A percentile compares a stretch with the other conserved stretches of the same genome.
phyloP scores from a whole-genome alignment of 1,140 invertebrate species.

The Diuraphis noxia region DNA sequence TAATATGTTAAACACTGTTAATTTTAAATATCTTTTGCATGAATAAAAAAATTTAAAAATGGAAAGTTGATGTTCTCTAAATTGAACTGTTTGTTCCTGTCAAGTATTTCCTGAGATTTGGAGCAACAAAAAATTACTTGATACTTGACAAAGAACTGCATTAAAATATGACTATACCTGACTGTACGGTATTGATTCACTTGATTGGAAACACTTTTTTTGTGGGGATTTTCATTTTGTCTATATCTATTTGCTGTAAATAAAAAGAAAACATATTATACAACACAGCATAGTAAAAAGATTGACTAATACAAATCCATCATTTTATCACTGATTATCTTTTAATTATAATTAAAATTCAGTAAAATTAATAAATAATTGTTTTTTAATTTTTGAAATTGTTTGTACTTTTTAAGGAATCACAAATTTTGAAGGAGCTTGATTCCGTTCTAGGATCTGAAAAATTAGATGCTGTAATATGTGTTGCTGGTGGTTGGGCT shows the following conservation, averaged over 20 bases:
- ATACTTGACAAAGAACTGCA: not conserved
- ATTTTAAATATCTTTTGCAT: not conserved
- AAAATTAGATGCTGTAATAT: slow-evolving; percentile 94
- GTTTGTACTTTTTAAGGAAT: slow-evolving; percentile 62
- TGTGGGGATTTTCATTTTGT: not conserved
- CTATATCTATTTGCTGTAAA: not conserved
- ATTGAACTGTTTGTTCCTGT: not conserved
- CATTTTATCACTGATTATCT: not conserved
- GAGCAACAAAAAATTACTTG: not conserved
- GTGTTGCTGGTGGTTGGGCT: slow-evolving; percentile 98
- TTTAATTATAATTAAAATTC: not conserved
- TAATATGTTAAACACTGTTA: not conserved
- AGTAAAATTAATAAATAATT: not conserved
- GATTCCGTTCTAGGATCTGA: slow-evolving; percentile 68
- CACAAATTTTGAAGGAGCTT: slow-evolving; percentile 68
- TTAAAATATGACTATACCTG: not conserved
- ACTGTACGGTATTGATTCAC: not conserved
- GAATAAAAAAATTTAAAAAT: not conserved
- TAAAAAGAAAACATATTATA: not conserved
- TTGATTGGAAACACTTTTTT: not conserved
- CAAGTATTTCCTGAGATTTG: not conserved
- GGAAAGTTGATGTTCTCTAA: not conserved
- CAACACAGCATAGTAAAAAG: not conserved
- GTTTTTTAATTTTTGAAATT: not conserved
- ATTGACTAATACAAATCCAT: not conserved